Evolutionary conservation across 2,113 vertebrate genomes (phyloP).

Genomic region (Carassius carassius): DNA sequence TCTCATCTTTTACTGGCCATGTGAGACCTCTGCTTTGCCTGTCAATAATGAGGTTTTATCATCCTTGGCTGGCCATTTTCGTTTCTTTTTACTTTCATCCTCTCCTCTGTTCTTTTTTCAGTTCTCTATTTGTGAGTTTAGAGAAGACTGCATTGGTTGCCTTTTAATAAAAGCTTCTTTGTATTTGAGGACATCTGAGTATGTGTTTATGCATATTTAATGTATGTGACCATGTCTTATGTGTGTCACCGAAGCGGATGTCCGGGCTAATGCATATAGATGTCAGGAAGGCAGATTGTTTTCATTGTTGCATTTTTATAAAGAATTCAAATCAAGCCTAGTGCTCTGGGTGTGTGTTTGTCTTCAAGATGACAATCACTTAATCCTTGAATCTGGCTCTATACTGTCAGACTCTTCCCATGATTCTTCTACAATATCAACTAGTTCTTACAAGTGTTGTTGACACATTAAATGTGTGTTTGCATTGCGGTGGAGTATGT

Average conservation of each 20-base stretch:
- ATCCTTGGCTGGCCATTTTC: not conserved
- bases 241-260: not conserved
- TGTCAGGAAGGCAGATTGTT: not conserved
- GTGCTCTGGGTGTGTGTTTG: slow-evolving; percentile 17
- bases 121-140: not conserved
- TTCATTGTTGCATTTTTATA: not conserved
- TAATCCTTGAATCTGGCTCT: slow-evolving; percentile 25
- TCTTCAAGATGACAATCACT: slow-evolving; percentile 7
- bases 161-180: slow-evolving; percentile 58
- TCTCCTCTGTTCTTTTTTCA: not conserved
- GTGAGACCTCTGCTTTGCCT: slow-evolving; percentile 27
- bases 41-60: slow-evolving; percentile 16
- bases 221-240: not conserved
- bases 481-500: slow-evolving; percentile 17
- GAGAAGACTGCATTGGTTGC: slow-evolving; percentile 27
- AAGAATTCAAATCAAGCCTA: not conserved
- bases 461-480: slow-evolving; percentile 9
- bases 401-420: slow-evolving; percentile 5
- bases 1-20: not conserved
- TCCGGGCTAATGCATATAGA: not conserved
- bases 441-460: not conserved
- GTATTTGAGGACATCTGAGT: slow-evolving; percentile 28
- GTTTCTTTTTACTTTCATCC: not conserved
- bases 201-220: slow-evolving; percentile 15
- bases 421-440: not conserved